Base-by-base conservation (phyloP, 2,888 invertebrate genomes). In the Brachypalpus laphriformis region DNA sequence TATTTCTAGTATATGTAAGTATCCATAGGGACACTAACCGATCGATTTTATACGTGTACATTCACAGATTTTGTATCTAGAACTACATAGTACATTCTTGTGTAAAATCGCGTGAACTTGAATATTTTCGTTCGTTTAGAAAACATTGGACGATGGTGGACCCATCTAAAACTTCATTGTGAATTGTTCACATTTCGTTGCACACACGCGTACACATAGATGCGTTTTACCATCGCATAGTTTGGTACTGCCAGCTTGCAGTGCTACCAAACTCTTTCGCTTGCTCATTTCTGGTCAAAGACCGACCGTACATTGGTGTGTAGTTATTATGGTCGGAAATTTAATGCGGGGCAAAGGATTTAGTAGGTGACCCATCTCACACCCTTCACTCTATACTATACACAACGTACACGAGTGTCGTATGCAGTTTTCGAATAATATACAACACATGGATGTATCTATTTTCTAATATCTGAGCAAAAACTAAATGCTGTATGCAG, bases 101-200 rank as follows among this genome's bases (percentile, higher is more conserved):
- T 34, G 51, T 40, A 81, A 71, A 75, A 71, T 75, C 81, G 86
- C 86, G 86, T 86, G 86, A 86, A 86, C 86, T 86, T 86, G 86
- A 86, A 82, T 75, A 75, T 75, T 71, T 75, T 25, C n/a, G n/a
- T n/a, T 63, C 45, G 34, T 25, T 22, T 3, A 8, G 14, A 11
- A n/a, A 37, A 37, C 37, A 9, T 37, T 28, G 65, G 34, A 42
- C 63, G 57, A 56, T 42, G 56, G 70, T 49, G 37, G 20, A 1
- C 49, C 31, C 56, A 16, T 16, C 56, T 6, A 75, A 75, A 75
- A 75, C 37, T 66, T 47, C 34, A 86, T 76, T 86, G 85, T 76
- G 83, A 80, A 85, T 75, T 57, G 75, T 85, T 80, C 80, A 68
- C 65, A 71, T 56, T 82, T 72, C 45, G 70, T 61, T 82, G 77